A percentile compares a stretch with the other conserved stretches of the same genome.
phyloP scores from a whole-genome alignment of 2,888 invertebrate genomes.

The Stenodera caucasica region DNA sequence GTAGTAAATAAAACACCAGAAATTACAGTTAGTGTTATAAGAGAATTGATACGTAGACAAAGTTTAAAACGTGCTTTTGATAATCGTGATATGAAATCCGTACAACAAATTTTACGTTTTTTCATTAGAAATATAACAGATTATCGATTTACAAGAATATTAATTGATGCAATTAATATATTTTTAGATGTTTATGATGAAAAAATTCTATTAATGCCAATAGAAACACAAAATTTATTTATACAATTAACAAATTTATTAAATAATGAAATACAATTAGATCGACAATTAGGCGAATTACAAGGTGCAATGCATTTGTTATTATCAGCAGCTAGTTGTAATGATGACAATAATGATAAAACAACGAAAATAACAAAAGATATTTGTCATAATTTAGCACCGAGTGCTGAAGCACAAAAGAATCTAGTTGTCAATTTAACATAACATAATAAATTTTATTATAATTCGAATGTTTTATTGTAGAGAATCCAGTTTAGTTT shows the following conservation, averaged over 20 bases:
- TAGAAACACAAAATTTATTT: conserved; percentile 65
- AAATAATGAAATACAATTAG: conserved; percentile 69
- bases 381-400: conserved; percentile 39
- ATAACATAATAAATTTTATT: conserved; percentile 22
- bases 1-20: conserved; percentile 71
- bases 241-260: conserved; percentile 64
- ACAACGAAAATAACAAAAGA: conserved; percentile 15
- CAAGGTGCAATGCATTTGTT: conserved; percentile 73
- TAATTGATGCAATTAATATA: conserved; percentile 74
- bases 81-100: conserved; percentile 68
- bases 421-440: conserved; percentile 63
- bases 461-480: background rate
- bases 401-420: conserved; percentile 58
- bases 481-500: conserved; percentile 49
- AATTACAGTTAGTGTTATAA: conserved; percentile 76
- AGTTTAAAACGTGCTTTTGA: conserved; percentile 75
- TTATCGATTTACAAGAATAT: conserved; percentile 70
- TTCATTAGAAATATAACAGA: conserved; percentile 71
- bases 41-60: conserved; percentile 83
- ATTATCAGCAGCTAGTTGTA: conserved; percentile 61
- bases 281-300: conserved; percentile 64
- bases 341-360: conserved; percentile 44
- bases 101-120: conserved; percentile 73
- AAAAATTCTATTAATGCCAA: conserved; percentile 64
- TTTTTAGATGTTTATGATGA: conserved; percentile 76